These are phyloP conservation scores for Centropus unirufus DNA, from an alignment of 2,113 vertebrate genomes.

Conservation along the genomic window DNA sequence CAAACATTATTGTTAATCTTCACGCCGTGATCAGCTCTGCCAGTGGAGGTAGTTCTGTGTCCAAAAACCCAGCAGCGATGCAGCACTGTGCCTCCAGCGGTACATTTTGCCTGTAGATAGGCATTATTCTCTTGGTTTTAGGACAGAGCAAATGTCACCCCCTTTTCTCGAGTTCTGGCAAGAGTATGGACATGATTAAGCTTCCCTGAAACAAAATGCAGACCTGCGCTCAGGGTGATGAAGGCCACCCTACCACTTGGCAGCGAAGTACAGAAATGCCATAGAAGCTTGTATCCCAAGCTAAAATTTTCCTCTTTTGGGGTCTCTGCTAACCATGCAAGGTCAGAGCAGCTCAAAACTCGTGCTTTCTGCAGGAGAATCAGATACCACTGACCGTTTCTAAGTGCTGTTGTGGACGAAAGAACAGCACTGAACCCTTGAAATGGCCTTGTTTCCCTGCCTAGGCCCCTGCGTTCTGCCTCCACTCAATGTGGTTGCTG, in stretches of 20 bases:
- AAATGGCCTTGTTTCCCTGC: background rate
- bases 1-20: background rate
- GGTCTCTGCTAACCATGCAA: fast-evolving
- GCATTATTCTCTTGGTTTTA: fast-evolving
- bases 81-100: background rate
- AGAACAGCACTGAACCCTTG: background rate
- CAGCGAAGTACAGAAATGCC: background rate
- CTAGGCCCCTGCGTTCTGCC: background rate
- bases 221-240: too few relatives aligned
- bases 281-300: background rate
- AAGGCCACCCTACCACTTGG: background rate
- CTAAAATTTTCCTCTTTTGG: background rate
- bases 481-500: background rate
- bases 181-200: background rate
- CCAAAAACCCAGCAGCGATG: background rate
- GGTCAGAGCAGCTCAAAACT: fast-evolving
- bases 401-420: background rate
- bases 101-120: background rate
- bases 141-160: background rate
- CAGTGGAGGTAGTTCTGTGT: background rate
- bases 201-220: background rate
- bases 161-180: background rate
- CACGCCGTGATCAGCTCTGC: fast-evolving
- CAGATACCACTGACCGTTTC: background rate
- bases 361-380: background rate